Evolutionary conservation across 2,113 vertebrate genomes (phyloP).

Genomic region (Trinectes maculatus): DNA sequence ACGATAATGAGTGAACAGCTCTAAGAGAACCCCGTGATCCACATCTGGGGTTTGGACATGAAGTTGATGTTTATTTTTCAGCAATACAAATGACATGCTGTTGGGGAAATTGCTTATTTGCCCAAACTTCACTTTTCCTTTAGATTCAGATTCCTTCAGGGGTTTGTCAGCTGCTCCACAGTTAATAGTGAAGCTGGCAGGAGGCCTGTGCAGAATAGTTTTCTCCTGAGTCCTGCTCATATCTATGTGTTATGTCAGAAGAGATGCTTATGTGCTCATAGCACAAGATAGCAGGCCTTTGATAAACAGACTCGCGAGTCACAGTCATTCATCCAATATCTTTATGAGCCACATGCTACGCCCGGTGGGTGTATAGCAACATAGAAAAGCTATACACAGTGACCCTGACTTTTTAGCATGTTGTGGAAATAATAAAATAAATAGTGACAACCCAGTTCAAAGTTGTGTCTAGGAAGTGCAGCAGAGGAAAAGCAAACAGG

Average conservation of each 20-base stretch:
- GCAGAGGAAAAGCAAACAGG: neutral
- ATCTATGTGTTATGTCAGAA: slow-evolving; percentile 50
- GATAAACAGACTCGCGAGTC: neutral
- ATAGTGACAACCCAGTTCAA: neutral
- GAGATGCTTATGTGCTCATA: slow-evolving; percentile 28
- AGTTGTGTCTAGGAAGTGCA: neutral
- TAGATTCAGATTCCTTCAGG: no score
- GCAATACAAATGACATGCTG: neutral
- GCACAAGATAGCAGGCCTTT: slow-evolving; percentile 35
- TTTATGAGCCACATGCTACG: neutral
- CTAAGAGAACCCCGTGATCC: neutral
- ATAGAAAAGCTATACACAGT: neutral
- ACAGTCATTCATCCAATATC: slow-evolving; percentile 16
- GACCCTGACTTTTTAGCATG: neutral
- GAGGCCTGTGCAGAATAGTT: slow-evolving; percentile 42
- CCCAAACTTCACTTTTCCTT: no score
- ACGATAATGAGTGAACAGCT: neutral
- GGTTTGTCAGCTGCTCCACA: neutral
- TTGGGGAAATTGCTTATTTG: neutral
- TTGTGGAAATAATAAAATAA: neutral
- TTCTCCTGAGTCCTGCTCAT: slow-evolving; percentile 40
- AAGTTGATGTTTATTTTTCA: neutral
- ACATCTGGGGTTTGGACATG: neutral
- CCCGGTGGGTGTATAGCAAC: neutral
- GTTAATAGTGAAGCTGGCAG: slow-evolving; percentile 22